Conservation (phyloP, 2,797 vertebrate species). For the Arrhamphus sclerolepis region DNA sequence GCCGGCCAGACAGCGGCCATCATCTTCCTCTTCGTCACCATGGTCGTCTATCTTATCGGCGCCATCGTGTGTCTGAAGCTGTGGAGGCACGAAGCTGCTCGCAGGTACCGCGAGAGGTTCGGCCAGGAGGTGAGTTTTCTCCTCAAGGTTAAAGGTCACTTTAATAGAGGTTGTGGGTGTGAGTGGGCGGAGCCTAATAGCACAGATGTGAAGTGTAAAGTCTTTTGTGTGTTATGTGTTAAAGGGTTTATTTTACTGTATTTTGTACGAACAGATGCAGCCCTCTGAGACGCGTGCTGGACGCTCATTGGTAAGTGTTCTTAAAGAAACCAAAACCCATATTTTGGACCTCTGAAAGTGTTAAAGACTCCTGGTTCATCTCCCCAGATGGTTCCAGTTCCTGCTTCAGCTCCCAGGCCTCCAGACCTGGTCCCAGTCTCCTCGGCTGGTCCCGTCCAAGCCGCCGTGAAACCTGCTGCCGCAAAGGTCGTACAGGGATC, state of each 20-base stretch:
- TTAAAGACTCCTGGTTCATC: not conserved
- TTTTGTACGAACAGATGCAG: slow-evolving; percentile 77
- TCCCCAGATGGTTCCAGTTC: slow-evolving; percentile 43
- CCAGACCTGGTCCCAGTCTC: slow-evolving; percentile 54
- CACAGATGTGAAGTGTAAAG: too few relatives aligned
- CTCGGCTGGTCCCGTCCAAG: slow-evolving; percentile 48
- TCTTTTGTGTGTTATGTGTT: slow-evolving; percentile 5
- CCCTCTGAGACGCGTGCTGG: slow-evolving; percentile 65
- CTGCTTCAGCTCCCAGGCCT: slow-evolving; percentile 32
- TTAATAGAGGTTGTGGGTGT: too few relatives aligned
- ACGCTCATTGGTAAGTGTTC: slow-evolving; percentile 79
- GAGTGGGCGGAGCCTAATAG: too few relatives aligned
- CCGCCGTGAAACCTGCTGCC: slow-evolving; percentile 39
- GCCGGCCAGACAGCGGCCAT: slow-evolving; percentile 94
- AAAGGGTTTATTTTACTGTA: too few relatives aligned
- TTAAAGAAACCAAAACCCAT: not conserved
- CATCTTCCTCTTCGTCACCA: slow-evolving; percentile 91
- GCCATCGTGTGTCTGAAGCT: slow-evolving; percentile 90
- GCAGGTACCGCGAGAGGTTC: slow-evolving; percentile 81
- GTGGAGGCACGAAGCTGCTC: slow-evolving; percentile 90
- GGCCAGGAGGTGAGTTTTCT: slow-evolving; percentile 82
- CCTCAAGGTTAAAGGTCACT: too few relatives aligned
- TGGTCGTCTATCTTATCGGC: slow-evolving; percentile 89
- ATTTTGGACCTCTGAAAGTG: not conserved
- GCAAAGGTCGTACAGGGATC: slow-evolving; percentile 85